Conservation (phyloP, 2,113 vertebrate species). For the Axis porcinus region DNA sequence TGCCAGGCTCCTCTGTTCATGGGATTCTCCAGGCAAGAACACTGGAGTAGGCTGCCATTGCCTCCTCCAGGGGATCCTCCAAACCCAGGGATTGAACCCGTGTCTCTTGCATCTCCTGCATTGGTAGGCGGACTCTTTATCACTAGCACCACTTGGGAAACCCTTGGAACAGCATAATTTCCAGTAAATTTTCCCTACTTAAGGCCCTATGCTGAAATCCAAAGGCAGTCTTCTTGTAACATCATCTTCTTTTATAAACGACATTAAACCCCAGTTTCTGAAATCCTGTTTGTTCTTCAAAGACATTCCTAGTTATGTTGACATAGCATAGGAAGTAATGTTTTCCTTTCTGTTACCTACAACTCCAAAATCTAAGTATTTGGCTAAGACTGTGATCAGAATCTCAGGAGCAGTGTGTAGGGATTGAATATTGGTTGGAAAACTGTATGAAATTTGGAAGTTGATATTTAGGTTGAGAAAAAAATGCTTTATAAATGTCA, state of each 20-base stretch:
- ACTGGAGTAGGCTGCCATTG: background rate
- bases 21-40: background rate
- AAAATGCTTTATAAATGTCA: background rate
- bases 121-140: background rate
- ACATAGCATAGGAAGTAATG: background rate
- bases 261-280: background rate
- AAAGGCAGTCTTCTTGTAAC: background rate
- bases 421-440: background rate
- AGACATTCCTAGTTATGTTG: background rate
- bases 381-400: background rate
- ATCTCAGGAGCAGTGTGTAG: background rate
- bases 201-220: background rate
- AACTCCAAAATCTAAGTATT: background rate
- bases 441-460: background rate
- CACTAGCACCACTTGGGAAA: background rate
- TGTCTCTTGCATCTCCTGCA: background rate
- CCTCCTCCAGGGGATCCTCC: background rate
- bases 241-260: background rate
- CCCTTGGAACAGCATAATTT: background rate
- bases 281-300: background rate
- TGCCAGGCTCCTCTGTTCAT: background rate
- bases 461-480: background rate
- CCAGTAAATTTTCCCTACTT: background rate
- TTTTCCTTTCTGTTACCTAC: background rate
- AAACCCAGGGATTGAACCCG: background rate